These are phyloP conservation scores for Thalpophila matura DNA, from an alignment of 2,888 invertebrate genomes.

Conservation along the genomic window DNA sequence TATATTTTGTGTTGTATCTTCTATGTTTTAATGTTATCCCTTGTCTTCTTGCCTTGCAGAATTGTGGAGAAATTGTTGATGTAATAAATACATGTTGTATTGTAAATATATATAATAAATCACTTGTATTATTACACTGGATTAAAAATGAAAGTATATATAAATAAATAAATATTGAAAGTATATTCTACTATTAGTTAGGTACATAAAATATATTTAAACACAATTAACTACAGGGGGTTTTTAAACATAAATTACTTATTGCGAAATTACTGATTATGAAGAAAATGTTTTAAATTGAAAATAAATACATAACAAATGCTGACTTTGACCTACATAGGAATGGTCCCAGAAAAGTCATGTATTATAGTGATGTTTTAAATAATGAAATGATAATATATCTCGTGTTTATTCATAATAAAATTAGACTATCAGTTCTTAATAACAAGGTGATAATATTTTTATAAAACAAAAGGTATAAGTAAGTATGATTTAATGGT, in stretches of 20 bases:
- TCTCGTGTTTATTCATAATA: neutral
- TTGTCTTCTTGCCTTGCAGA: conserved; percentile 65
- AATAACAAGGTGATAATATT: neutral
- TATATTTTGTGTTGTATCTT: conserved; percentile 57
- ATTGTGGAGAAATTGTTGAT: conserved; percentile 66
- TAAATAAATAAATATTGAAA: conserved; percentile 14
- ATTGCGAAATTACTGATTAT: neutral
- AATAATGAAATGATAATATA: conserved; percentile 19
- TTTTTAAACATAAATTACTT: neutral
- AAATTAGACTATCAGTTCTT: neutral
- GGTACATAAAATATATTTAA: conserved; percentile 12
- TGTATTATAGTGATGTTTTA: conserved; percentile 10
- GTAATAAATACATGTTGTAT: conserved; percentile 70
- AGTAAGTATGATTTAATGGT: conserved; percentile 21
- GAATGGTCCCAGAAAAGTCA: conserved; percentile 18
- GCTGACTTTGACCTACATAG: conserved; percentile 49
- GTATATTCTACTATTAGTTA: conserved; percentile 20
- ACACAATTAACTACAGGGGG: neutral
- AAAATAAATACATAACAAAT: conserved; percentile 23
- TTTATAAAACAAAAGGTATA: conserved; percentile 21
- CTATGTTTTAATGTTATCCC: conserved; percentile 56
- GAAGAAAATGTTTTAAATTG: neutral
- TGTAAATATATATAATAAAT: conserved; percentile 59
- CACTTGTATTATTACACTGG: conserved; percentile 44
- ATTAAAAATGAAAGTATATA: conserved; percentile 29